phyloP scores from a whole-genome alignment of 2,888 invertebrate genomes.

The Exocentrus adspersus region DNA sequence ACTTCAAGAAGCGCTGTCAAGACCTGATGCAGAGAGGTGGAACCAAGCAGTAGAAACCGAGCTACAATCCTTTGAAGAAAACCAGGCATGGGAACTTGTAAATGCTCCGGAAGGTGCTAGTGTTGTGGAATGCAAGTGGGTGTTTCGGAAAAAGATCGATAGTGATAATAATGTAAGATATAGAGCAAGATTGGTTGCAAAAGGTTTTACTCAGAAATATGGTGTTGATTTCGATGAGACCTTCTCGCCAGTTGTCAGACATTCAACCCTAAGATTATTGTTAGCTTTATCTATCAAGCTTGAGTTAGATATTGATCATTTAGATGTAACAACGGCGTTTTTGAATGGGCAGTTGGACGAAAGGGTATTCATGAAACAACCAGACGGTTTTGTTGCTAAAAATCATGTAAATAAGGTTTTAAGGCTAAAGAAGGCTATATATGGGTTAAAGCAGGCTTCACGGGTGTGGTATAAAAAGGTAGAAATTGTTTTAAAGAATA shows the following conservation, averaged over 20 bases:
- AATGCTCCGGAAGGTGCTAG: slow-evolving; percentile 38
- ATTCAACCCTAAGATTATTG: background rate
- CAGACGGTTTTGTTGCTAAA: slow-evolving; percentile 23
- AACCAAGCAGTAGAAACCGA: slow-evolving; percentile 47
- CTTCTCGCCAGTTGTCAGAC: slow-evolving; percentile 23
- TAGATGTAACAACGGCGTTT: slow-evolving; percentile 9
- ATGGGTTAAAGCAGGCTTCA: too few species aligned
- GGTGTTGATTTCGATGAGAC: slow-evolving; percentile 43
- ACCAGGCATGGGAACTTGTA: slow-evolving; percentile 46
- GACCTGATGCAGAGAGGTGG: slow-evolving; percentile 41
- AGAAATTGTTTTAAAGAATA: background rate
- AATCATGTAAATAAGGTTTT: too few species aligned
- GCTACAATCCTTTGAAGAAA: slow-evolving; percentile 45
- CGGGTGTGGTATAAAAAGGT: slow-evolving; percentile 19
- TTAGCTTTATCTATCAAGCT: background rate
- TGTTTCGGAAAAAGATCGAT: slow-evolving; percentile 45
- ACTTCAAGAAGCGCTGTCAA: slow-evolving; percentile 39
- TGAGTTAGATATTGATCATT: background rate
- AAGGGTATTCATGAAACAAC: slow-evolving; percentile 20
- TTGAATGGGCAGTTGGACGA: slow-evolving; percentile 19
- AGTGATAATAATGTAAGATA: slow-evolving; percentile 37
- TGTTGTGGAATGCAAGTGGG: slow-evolving; percentile 48
- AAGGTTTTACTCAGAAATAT: slow-evolving; percentile 38
- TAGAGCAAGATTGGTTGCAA: slow-evolving; percentile 42
- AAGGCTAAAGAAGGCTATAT: too few species aligned